Percentiles rank a stretch among this genome's conserved stretches.
Evolutionary conservation across 2,888 invertebrate genomes (phyloP).

Genomic region (Drosophila colorata): DNA sequence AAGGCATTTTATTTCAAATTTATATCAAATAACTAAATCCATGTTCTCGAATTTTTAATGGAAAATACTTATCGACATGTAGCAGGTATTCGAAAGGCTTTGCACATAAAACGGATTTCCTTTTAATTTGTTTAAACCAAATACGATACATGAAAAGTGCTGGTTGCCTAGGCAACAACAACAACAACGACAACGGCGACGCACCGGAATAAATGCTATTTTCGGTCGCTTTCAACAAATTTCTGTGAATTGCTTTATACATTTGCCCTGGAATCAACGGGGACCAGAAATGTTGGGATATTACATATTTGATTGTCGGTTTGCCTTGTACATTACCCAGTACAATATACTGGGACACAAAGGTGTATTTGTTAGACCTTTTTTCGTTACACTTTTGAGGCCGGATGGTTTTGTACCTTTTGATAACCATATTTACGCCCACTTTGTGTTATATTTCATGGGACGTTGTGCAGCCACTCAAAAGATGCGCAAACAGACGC

Average conservation of each 20-base stretch:
- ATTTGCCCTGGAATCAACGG: conserved; percentile 5
- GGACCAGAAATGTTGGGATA: conserved; percentile 45
- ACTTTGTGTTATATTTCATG: conserved; percentile 26
- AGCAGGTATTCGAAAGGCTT: not conserved
- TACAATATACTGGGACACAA: conserved; percentile 29
- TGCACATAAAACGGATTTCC: conserved; percentile 22
- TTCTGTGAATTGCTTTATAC: conserved; percentile 18
- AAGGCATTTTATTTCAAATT: not conserved
- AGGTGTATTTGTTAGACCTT: conserved; percentile 40
- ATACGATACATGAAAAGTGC: conserved; percentile 35
- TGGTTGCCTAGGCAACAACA: conserved; percentile 22
- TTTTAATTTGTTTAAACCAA: conserved; percentile 48
- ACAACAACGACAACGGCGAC: conserved; percentile 4
- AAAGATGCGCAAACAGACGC: conserved; percentile 50
- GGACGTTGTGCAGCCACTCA: conserved; percentile 35
- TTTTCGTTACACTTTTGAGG: conserved; percentile 32
- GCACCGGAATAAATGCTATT: conserved; percentile 18
- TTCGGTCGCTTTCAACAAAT: conserved; percentile 6
- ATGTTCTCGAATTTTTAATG: not conserved
- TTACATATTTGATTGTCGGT: conserved; percentile 67
- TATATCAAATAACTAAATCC: not conserved
- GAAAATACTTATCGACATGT: not conserved
- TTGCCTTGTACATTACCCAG: conserved; percentile 23
- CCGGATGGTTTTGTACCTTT: conserved; percentile 54
- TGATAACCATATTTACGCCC: conserved; percentile 60